Evolutionary conservation across 1,140 invertebrate genomes (phyloP).

Genomic region (Cecropterus lyciades): DNA sequence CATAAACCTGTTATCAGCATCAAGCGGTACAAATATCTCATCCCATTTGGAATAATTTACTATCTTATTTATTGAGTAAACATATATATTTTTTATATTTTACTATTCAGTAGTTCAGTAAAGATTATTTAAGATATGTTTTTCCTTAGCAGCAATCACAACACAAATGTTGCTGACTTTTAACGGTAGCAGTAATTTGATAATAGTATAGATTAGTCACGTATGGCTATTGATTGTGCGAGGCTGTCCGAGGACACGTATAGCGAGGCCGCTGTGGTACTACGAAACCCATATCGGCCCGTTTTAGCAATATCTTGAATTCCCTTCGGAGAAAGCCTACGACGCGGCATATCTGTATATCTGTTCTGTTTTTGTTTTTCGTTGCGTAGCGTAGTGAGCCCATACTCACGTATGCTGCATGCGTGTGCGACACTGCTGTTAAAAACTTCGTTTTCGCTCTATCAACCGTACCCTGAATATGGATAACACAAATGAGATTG

Average conservation of each 20-base stretch:
- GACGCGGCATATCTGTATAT: constrained; percentile 2
- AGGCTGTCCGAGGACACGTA: constrained; percentile 9
- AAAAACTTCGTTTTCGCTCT: constrained; percentile 32
- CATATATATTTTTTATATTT: too few relatives aligned
- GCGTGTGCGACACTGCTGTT: constrained; percentile 31
- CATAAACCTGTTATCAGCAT: too few relatives aligned
- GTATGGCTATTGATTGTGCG: background rate
- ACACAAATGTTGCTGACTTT: constrained; percentile 9
- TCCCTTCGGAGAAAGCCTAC: constrained; percentile 22
- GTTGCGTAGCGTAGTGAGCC: constrained; percentile 33
- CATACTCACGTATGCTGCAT: constrained; percentile 36
- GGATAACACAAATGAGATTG: constrained; percentile 8
- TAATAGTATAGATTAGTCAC: constrained; percentile 14
- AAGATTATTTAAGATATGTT: too few relatives aligned
- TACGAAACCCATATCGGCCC: constrained; percentile 4
- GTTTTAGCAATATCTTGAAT: constrained; percentile 20
- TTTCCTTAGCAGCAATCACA: constrained; percentile 3
- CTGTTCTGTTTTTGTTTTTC: constrained; percentile 14
- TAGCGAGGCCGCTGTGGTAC: background rate
- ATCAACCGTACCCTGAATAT: constrained; percentile 25
- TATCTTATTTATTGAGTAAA: too few relatives aligned
- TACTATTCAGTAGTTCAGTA: background rate
- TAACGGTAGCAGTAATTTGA: constrained; percentile 9
- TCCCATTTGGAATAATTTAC: too few relatives aligned
- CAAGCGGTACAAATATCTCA: too few relatives aligned